Base-by-base conservation (phyloP, 2,797 vertebrate species). In the Chelon auratus region DNA sequence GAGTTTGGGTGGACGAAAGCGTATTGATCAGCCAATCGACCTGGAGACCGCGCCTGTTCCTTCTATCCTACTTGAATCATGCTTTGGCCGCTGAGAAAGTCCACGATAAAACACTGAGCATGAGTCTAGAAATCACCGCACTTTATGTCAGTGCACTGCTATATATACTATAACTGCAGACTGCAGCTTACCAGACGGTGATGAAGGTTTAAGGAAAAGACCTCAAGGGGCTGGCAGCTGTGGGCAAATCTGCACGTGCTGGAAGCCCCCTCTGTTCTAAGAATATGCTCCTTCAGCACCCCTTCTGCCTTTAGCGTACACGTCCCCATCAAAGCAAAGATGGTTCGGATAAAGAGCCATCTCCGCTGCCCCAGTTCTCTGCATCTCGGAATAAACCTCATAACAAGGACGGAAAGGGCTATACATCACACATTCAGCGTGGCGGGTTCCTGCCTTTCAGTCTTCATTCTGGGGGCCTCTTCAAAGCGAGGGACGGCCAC, bases 271-370 rank as follows among this genome's bases (percentile, higher is more conserved):
- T 80, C 54, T 75, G 69, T 64, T 83, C 77, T 76, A 75, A 83
- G 81, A 89, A 86, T 83, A 82, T 73, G 52, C 74, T 86, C 76
- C 73, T 77, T 59, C 68, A 54, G 72, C 75, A 66, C 10, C 77
- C 75, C 75, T 62, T 72, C 80, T 80, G 77, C 79, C 82, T 77
- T 68, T 11, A 36, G 82, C 82, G 62, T 17, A 2, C 62, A 76
- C 54, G 69, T 86, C 84, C 77, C 80, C 82, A 84, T 93, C 90
- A 93, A 91, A 92, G 90, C 62, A 45, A 55, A 87, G 85, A 91
- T 87, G 40, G 74, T 76, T 70, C 37, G 26, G 87, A 92, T 93
- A 92, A 91, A 82, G 78, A 92, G 89, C 85, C 84, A 85, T 90
- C 84, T 85, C 84, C 53, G 33, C 81, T 90, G 87, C 80, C 85